A percentile compares a stretch with the other conserved stretches of the same genome.
phyloP scores from a whole-genome alignment of 1,140 invertebrate species.

The Pseudomyrmex flavicornis region DNA sequence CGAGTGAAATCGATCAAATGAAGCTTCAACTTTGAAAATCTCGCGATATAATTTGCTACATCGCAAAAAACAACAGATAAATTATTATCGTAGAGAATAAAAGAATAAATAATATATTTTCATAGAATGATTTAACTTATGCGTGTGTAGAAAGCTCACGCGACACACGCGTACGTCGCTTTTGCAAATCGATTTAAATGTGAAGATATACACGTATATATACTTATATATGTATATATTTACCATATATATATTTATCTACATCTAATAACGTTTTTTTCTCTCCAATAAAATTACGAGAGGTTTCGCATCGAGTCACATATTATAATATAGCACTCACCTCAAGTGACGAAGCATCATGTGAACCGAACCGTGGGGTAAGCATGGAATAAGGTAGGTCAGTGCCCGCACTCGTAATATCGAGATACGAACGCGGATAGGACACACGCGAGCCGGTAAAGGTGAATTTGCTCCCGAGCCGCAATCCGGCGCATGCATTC shows the following conservation, averaged over 20 bases:
- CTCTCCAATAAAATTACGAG: slow-evolving; percentile 6
- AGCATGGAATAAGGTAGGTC: slow-evolving; percentile 34
- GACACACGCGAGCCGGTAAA: slow-evolving; percentile 68
- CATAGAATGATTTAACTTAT: no score
- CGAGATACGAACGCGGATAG: slow-evolving; percentile 66
- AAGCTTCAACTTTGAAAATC: no score
- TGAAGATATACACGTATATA: neutral
- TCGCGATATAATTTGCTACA: no score
- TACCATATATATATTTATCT: no score
- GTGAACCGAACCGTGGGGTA: slow-evolving; percentile 28
- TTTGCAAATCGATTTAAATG: no score
- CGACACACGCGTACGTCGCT: no score
- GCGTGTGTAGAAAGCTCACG: no score
- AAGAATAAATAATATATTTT: no score
- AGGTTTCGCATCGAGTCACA: neutral
- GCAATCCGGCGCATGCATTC: slow-evolving; percentile 57
- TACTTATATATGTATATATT: neutral
- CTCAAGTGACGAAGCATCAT: slow-evolving; percentile 18
- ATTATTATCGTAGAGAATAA: no score
- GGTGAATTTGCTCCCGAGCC: slow-evolving; percentile 60
- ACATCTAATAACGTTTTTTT: slow-evolving; percentile 17
- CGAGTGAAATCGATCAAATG: no score
- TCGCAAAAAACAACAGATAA: no score
- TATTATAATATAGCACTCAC: neutral
- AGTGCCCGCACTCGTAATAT: slow-evolving; percentile 58